Percentiles rank a stretch among this genome's conserved stretches.
phyloP scores from a whole-genome alignment of 2,888 invertebrate species.

The Temnothorax rugatulus region DNA sequence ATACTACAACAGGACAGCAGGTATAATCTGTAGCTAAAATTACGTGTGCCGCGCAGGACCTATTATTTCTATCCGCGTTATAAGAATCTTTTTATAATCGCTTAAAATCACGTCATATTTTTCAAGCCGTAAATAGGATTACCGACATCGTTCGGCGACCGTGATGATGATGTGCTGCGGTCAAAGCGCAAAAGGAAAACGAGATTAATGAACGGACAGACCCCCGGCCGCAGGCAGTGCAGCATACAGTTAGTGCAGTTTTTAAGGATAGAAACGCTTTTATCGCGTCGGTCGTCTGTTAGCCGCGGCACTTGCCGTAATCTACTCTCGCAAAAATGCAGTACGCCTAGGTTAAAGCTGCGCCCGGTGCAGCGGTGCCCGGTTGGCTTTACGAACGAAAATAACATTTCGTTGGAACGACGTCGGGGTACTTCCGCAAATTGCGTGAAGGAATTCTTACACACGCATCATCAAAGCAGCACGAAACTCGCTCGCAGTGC shows the following conservation, averaged over 20 bases:
- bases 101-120: constrained; percentile 25
- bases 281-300: constrained; percentile 48
- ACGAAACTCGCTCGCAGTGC: background rate
- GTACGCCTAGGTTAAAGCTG: constrained; percentile 12
- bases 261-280: constrained; percentile 60
- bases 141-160: constrained; percentile 31
- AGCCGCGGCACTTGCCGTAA: constrained; percentile 54
- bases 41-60: background rate
- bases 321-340: constrained; percentile 56
- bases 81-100: background rate
- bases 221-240: constrained; percentile 17
- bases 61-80: background rate
- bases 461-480: constrained; percentile 12
- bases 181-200: constrained; percentile 31
- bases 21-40: background rate
- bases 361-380: constrained; percentile 25
- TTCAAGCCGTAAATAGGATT: constrained; percentile 34
- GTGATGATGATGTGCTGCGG: constrained; percentile 39
- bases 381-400: constrained; percentile 60
- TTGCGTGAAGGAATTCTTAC: constrained; percentile 40
- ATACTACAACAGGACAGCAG: background rate
- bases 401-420: constrained; percentile 40
- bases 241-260: constrained; percentile 51
- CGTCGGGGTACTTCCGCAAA: constrained; percentile 39
- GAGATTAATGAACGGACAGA: constrained; percentile 38